phyloP scores from a whole-genome alignment of 2,113 vertebrate species.

The Phaetusa simplex region DNA sequence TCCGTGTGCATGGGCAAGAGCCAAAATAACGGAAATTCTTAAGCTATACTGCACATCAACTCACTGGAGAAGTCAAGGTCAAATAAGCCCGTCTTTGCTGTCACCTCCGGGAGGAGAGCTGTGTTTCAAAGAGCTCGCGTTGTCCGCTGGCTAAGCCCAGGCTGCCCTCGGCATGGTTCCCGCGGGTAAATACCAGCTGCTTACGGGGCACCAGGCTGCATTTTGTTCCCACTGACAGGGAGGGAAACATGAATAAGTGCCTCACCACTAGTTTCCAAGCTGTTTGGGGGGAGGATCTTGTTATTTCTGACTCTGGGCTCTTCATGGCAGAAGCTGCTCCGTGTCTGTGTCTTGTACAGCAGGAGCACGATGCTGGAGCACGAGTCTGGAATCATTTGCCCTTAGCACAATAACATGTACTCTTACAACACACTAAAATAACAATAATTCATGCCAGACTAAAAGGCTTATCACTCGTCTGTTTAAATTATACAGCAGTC shows the following conservation, averaged over 20 bases:
- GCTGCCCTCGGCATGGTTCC: constrained; percentile 17
- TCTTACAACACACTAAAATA: not conserved
- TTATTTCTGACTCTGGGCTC: constrained; percentile 9
- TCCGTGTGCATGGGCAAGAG: not conserved
- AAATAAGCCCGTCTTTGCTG: not conserved
- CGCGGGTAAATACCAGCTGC: constrained; percentile 35
- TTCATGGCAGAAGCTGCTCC: not conserved
- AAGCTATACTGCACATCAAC: not conserved
- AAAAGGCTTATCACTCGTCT: not conserved
- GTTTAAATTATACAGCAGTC: constrained; percentile 24
- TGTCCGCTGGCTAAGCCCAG: constrained; percentile 18
- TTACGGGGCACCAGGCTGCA: constrained; percentile 23
- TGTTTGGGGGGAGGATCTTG: not conserved
- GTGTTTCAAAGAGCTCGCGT: not conserved
- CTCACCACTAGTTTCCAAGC: not conserved
- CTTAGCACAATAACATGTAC: not conserved
- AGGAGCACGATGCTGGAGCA: not conserved
- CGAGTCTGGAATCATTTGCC: not conserved
- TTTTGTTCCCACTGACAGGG: constrained; percentile 28
- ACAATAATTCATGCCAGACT: constrained; percentile 8
- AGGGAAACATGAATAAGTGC: not conserved
- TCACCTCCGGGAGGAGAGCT: constrained; percentile 36
- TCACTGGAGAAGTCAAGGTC: constrained; percentile 11
- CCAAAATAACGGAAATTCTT: not conserved
- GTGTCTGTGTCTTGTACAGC: not conserved